Conservation (phyloP, 2,113 vertebrate genomes). For the Oncorhynchus clarkii region DNA sequence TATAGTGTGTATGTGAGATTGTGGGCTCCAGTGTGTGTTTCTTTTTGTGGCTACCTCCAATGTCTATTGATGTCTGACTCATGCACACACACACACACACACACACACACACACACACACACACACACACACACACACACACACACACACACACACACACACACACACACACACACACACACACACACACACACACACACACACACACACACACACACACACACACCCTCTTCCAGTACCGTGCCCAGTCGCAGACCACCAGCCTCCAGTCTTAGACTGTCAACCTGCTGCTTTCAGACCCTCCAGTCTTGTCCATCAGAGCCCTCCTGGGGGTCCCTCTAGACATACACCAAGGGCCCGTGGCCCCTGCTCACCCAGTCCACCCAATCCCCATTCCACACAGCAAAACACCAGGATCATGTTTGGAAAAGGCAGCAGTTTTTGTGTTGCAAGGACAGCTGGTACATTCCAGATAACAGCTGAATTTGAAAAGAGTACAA, state of each 20-base stretch:
- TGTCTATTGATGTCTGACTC: too few species aligned
- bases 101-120: too few species aligned
- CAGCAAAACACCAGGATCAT: conserved; percentile 65
- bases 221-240: conserved; percentile 6
- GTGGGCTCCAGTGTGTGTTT: conserved; percentile 26
- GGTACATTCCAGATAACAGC: conserved; percentile 78
- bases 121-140: too few species aligned
- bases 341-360: conserved; percentile 46
- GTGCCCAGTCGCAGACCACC: conserved; percentile 45
- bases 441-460: conserved; percentile 72
- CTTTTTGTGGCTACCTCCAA: too few species aligned
- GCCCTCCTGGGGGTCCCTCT: conserved; percentile 58
- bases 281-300: conserved; percentile 54
- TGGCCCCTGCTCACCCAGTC: conserved; percentile 36
- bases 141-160: too few species aligned
- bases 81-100: conserved; percentile 26
- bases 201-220: conserved; percentile 17
- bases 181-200: too few species aligned
- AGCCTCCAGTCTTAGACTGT: conserved; percentile 48
- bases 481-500: conserved; percentile 73
- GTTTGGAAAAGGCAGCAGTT: conserved; percentile 67
- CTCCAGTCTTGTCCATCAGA: conserved; percentile 63
- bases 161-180: too few species aligned
- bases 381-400: conserved; percentile 19
- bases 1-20: neutral